Evolutionary conservation across 2,797 vertebrate species (phyloP).

Genomic region (Thalassophryne amazonica): DNA sequence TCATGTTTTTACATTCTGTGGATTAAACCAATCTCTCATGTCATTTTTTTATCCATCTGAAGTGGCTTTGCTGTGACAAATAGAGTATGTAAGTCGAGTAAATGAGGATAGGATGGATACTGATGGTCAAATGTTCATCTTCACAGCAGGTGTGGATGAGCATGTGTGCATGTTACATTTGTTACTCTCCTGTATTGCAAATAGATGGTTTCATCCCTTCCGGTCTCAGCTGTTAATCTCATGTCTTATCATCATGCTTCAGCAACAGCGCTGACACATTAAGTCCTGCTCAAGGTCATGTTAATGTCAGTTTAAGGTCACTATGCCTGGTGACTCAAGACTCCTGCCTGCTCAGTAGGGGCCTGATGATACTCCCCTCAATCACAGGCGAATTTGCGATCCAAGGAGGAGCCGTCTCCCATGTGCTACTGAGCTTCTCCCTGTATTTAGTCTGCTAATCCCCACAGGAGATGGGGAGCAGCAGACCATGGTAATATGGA

Average conservation of each 20-base stretch:
- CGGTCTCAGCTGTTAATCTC: slow-evolving; percentile 67
- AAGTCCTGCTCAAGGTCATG: slow-evolving; percentile 70
- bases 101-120: slow-evolving; percentile 25
- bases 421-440: slow-evolving; percentile 70
- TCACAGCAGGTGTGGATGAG: slow-evolving; percentile 13
- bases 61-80: slow-evolving; percentile 33
- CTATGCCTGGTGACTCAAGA: slow-evolving; percentile 43
- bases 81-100: slow-evolving; percentile 42
- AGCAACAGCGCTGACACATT: slow-evolving; percentile 59
- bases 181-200: slow-evolving; percentile 60
- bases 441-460: slow-evolving; percentile 76
- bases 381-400: slow-evolving; percentile 71
- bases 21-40: slow-evolving; percentile 52
- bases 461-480: slow-evolving; percentile 72
- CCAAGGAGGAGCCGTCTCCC: slow-evolving; percentile 48
- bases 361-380: slow-evolving; percentile 60
- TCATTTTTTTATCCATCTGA: slow-evolving; percentile 38
- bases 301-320: slow-evolving; percentile 77
- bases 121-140: slow-evolving; percentile 44
- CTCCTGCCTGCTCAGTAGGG: slow-evolving; percentile 61
- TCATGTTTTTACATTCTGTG: slow-evolving; percentile 61
- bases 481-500: slow-evolving; percentile 72
- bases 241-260: slow-evolving; percentile 72
- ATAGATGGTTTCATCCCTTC: slow-evolving; percentile 43
- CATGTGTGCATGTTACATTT: slow-evolving; percentile 34